Conservation (phyloP, 2,113 vertebrate genomes). For the Myotis davidii region DNA sequence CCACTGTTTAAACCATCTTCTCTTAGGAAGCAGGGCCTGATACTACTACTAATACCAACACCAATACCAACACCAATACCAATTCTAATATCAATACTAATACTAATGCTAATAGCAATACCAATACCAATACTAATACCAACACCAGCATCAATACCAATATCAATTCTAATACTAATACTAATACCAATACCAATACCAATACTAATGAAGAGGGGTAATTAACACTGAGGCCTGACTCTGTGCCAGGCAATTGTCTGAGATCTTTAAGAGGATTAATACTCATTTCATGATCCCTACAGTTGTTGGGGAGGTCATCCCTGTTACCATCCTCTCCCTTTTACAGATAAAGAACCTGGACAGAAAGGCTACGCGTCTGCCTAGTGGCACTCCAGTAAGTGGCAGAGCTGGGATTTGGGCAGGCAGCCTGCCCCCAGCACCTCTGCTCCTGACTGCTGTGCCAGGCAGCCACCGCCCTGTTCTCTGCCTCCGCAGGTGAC, state of each 20-base stretch:
- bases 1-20: neutral
- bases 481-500: neutral
- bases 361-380: neutral
- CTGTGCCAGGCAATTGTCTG: neutral
- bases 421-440: neutral
- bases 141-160: accelerated
- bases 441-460: accelerated
- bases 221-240: neutral
- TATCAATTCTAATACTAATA: neutral
- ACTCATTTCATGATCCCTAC: neutral
- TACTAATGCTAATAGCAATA: too few species aligned
- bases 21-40: neutral
- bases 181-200: accelerated
- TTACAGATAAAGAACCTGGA: neutral
- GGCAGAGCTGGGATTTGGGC: neutral
- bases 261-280: neutral
- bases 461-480: too few species aligned
- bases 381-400: neutral
- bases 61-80: neutral
- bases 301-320: neutral
- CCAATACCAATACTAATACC: accelerated
- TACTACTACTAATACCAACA: neutral
- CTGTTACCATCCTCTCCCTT: neutral
- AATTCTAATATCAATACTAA: accelerated
- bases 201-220: accelerated